Base-by-base conservation (phyloP, 2,113 vertebrate species). In the Otis tarda region DNA sequence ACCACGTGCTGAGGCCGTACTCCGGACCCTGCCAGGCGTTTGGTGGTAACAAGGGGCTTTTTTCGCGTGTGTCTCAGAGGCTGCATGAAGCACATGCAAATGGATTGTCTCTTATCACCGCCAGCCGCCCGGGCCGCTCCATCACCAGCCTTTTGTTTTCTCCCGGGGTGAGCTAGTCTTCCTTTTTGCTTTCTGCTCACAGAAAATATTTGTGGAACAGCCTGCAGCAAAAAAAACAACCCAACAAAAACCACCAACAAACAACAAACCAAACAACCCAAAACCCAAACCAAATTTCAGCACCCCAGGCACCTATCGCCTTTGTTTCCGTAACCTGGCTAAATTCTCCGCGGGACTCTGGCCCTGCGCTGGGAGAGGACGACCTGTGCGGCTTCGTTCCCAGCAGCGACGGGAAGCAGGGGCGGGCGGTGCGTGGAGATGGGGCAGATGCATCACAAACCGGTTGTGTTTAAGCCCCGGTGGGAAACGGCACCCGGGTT, bases 21-120 rank as follows among this genome's bases (percentile, higher is more conserved):
- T n/a, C 65, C 3, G 1, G 7, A 12, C 1, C 6, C 79, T 56
- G 47, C 31, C 74, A 59, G 65, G 1, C 20, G 60, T 30, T 65
- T 0, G 0, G 22, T 9, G 28, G 30, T 21, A 14, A 12, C 5
- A 35, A 50, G 24, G 19, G 41, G 12, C 5, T 35, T 2, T 13
- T 33, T 33, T 5, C 0, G 2, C 0, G 0, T n/a, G 49, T 5
- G 11, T 64, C 60, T n/a, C 1, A 0, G 49, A 37, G n/a, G 43
- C 61, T 77, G 73, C 33, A 14, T 0, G 56, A 33, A 43, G 22
- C 55, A 20, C 19, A 0, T 2, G 9, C 21, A 53, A 31, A 23
- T 6, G 22, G 75, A 35, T 45, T 30, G 28, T 31, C 23, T 55
- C 56, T 15, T 8, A 16, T 37, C 69, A 2, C 47, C 25, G n/a